Percentiles rank a stretch among this genome's conserved stretches.
phyloP scores from a whole-genome alignment of 2,888 invertebrate species.

The Noctua pronuba region DNA sequence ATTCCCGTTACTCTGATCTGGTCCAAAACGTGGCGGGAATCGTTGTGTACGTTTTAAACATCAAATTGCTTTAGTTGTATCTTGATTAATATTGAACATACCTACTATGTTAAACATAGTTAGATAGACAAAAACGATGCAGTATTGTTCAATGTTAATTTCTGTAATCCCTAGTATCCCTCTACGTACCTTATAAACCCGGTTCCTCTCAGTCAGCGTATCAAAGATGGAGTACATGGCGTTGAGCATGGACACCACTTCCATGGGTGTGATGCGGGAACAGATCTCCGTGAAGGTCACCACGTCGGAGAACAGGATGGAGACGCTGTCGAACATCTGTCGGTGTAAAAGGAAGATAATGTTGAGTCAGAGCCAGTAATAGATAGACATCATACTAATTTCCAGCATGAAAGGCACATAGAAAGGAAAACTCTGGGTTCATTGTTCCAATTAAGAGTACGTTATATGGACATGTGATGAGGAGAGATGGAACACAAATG shows the following conservation, averaged over 20 bases:
- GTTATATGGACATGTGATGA: no score
- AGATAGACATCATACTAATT: not conserved
- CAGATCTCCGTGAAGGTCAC: slow-evolving; percentile 99
- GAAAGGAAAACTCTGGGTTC: not conserved
- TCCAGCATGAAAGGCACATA: not conserved
- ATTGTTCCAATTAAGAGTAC: not conserved
- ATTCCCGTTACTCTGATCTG: not conserved
- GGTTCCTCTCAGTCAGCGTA: slow-evolving; percentile 96
- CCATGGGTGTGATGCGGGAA: slow-evolving; percentile 98
- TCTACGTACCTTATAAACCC: slow-evolving; percentile 96
- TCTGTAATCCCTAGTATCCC: not conserved
- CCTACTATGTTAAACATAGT: no score
- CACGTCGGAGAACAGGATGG: slow-evolving; percentile 99
- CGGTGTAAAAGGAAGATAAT: slow-evolving; percentile 18
- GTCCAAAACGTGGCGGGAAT: not conserved
- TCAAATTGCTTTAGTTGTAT: not conserved
- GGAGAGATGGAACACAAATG: no score
- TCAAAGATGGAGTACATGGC: slow-evolving; percentile 99
- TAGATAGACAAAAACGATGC: not conserved
- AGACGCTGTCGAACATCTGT: slow-evolving; percentile 98
- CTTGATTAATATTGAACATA: not conserved
- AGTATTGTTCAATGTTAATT: not conserved
- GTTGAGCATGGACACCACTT: slow-evolving; percentile 99
- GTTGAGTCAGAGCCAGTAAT: not conserved
- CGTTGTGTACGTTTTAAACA: not conserved